phyloP scores from a whole-genome alignment of 2,888 invertebrate genomes.

The Andrena camellia region DNA sequence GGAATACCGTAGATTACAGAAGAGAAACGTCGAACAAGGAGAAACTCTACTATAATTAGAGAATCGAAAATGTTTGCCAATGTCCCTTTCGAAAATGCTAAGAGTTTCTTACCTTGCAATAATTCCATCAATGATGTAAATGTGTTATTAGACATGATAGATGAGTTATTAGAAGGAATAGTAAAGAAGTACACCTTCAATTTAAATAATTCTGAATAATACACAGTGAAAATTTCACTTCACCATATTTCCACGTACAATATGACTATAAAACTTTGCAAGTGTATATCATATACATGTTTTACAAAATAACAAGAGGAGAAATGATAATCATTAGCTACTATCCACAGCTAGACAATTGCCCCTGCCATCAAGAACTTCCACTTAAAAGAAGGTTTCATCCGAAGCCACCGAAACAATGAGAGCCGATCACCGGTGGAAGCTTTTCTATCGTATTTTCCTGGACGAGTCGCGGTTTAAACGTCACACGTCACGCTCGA shows the following conservation, averaged over 20 bases:
- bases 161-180: no score
- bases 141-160: no score
- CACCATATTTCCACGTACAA: no score
- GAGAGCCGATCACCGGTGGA: background rate
- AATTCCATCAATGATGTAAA: background rate
- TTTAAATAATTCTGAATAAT: no score
- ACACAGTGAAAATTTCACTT: no score
- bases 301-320: no score
- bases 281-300: no score
- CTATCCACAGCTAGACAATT: no score
- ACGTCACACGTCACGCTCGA: constrained; percentile 34
- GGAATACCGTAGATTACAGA: background rate
- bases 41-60: background rate
- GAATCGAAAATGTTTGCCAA: background rate
- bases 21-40: background rate
- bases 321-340: no score
- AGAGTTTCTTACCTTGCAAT: constrained; percentile 5
- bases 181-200: no score
- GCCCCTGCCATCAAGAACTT: background rate
- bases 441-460: background rate
- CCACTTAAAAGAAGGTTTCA: background rate
- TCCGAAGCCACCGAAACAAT: background rate
- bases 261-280: no score
- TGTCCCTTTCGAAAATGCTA: background rate
- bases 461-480: constrained; percentile 15